Evolutionary conservation across 1,140 invertebrate species (phyloP).

Genomic region (Oreohelix idahoensis): DNA sequence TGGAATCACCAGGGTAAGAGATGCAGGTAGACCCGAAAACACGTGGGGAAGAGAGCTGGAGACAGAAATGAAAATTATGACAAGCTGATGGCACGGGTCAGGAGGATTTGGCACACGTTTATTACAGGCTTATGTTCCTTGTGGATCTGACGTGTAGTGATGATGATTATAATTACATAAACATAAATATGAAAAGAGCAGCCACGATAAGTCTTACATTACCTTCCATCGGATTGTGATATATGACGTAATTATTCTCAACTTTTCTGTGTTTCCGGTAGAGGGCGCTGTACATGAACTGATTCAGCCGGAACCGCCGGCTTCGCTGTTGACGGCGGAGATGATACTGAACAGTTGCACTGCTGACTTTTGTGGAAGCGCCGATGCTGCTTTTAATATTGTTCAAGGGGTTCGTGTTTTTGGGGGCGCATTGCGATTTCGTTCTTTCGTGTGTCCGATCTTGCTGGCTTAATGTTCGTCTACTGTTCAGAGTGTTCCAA

Average conservation of each 20-base stretch:
- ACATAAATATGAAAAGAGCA: too few species aligned
- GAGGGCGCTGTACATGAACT: slow-evolving; percentile 36
- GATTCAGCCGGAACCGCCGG: slow-evolving; percentile 32
- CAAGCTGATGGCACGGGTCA: too few species aligned
- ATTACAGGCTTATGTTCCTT: too few species aligned
- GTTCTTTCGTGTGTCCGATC: too few species aligned
- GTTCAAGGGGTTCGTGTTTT: not conserved
- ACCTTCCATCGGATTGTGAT: slow-evolving; percentile 41
- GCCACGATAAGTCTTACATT: not conserved
- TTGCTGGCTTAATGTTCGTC: too few species aligned
- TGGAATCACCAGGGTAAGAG: too few species aligned
- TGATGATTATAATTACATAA: too few species aligned
- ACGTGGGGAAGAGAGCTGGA: too few species aligned
- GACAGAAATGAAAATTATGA: too few species aligned
- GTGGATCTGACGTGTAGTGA: too few species aligned
- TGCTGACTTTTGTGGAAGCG: slow-evolving; percentile 4
- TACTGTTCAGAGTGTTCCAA: not conserved
- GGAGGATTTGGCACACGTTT: too few species aligned
- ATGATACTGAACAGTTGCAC: slow-evolving; percentile 12
- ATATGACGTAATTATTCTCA: slow-evolving; percentile 27
- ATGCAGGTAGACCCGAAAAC: too few species aligned
- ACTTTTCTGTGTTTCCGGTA: slow-evolving; percentile 32
- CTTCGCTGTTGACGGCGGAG: slow-evolving; percentile 13
- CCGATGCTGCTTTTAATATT: not conserved
- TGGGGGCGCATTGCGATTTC: not conserved